These are phyloP conservation scores for Pyxicephalus adspersus DNA, from an alignment of 2,113 vertebrate genomes.

Conservation along the genomic window DNA sequence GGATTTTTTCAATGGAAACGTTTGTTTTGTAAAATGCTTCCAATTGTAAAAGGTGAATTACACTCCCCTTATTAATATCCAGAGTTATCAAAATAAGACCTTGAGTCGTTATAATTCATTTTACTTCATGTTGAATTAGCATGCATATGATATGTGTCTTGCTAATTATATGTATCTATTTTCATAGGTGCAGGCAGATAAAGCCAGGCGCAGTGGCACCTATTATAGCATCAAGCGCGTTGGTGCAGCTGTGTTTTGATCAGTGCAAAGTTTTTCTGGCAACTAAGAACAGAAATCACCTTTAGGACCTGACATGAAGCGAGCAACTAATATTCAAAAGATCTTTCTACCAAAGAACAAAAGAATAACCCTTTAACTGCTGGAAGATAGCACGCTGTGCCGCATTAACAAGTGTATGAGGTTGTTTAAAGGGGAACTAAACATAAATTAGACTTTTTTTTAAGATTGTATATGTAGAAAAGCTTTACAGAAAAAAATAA, in stretches of 20 bases:
- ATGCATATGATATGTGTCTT: conserved; percentile 74
- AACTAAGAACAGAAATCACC: conserved; percentile 72
- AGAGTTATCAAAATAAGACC: conserved; percentile 61
- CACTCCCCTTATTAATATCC: conserved; percentile 18
- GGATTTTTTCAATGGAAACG: conserved; percentile 5
- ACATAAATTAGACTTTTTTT: background rate
- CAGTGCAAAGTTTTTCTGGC: conserved; percentile 72
- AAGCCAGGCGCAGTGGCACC: conserved; percentile 65
- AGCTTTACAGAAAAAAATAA: no score
- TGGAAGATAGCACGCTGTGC: background rate
- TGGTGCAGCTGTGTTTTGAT: conserved; percentile 83
- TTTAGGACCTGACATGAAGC: conserved; percentile 71
- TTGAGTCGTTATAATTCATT: conserved; percentile 62
- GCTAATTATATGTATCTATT: conserved; percentile 81
- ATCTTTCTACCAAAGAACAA: conserved; percentile 57
- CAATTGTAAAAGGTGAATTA: background rate
- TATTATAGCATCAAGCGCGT: conserved; percentile 69
- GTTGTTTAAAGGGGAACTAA: background rate
- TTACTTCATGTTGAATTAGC: conserved; percentile 69
- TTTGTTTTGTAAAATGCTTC: conserved; percentile 10
- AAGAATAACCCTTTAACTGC: conserved; percentile 22
- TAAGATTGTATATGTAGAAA: background rate
- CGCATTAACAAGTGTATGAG: background rate
- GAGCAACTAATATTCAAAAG: conserved; percentile 72
- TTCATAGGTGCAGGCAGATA: conserved; percentile 75